Conservation (phyloP, 2,113 vertebrate species). For the Propithecus coquereli region DNA sequence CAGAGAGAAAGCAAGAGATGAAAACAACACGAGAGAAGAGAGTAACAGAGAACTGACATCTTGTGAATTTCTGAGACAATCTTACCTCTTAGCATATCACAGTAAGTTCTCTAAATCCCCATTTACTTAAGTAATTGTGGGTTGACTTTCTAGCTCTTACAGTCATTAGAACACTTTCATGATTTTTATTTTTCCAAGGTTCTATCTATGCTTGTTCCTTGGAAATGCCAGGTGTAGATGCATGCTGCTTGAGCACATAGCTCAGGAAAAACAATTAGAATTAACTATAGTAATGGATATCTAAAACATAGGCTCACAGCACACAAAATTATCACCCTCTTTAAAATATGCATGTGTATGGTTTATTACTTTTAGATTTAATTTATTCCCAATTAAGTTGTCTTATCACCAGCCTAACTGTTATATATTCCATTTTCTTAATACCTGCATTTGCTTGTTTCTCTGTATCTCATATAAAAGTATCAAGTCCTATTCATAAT, state of each 20-base stretch:
- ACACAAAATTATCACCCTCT: not conserved
- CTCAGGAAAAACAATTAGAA: not conserved
- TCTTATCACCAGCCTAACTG: not conserved
- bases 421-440: conserved; percentile 39
- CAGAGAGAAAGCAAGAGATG: not conserved
- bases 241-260: not conserved
- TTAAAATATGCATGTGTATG: conserved; percentile 1
- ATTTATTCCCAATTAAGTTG: conserved; percentile 54
- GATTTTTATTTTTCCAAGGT: not conserved
- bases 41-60: not conserved
- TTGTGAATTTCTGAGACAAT: not conserved
- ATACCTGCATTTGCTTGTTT: conserved; percentile 14
- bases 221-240: not conserved
- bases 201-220: not conserved
- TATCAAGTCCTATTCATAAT: conserved; percentile 4
- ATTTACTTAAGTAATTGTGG: not conserved
- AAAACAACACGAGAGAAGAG: not conserved
- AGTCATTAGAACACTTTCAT: not conserved
- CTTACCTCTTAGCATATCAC: accelerated
- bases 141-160: not conserved
- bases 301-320: not conserved
- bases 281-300: not conserved
- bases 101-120: not conserved
- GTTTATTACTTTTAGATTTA: conserved; percentile 46
- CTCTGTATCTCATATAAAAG: not conserved